Evolutionary conservation across 2,888 invertebrate species (phyloP).

Genomic region (Sminthurides aquaticus): DNA sequence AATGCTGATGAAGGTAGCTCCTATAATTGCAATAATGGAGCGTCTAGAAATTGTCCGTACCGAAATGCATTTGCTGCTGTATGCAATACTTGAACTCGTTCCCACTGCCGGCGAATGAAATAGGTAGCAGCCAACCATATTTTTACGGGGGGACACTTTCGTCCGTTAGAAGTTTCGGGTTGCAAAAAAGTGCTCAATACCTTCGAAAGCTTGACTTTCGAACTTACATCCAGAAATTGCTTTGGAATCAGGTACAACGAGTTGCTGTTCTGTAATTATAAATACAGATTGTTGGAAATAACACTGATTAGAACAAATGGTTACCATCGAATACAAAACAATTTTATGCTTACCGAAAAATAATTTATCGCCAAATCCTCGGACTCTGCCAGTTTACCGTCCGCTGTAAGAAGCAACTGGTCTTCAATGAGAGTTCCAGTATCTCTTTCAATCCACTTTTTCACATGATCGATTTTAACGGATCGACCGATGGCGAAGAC

Average conservation of each 20-base stretch:
- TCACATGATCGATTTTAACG: slow-evolving; percentile 32
- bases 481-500: slow-evolving; percentile 33
- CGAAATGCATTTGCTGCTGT: slow-evolving; percentile 4
- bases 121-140: slow-evolving; percentile 11
- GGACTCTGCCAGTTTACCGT: slow-evolving; percentile 20
- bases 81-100: neutral
- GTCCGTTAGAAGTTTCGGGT: neutral
- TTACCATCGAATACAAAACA: neutral
- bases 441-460: slow-evolving; percentile 30
- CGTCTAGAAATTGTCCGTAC: neutral
- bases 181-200: neutral
- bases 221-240: neutral
- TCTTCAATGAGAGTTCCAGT: slow-evolving; percentile 25
- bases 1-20: no score
- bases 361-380: slow-evolving; percentile 11
- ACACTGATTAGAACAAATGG: neutral
- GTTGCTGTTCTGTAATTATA: neutral
- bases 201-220: slow-evolving; percentile 5
- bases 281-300: neutral
- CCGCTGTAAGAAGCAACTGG: slow-evolving; percentile 36
- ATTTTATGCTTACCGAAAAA: slow-evolving; percentile 1
- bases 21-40: no score
- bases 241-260: slow-evolving; percentile 9
- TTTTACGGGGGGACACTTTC: neutral
- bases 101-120: slow-evolving; percentile 6